A percentile compares a stretch with the other conserved stretches of the same genome.
Conservation (phyloP, 2,888 invertebrate species). For the Agrenia bidenticulata region DNA sequence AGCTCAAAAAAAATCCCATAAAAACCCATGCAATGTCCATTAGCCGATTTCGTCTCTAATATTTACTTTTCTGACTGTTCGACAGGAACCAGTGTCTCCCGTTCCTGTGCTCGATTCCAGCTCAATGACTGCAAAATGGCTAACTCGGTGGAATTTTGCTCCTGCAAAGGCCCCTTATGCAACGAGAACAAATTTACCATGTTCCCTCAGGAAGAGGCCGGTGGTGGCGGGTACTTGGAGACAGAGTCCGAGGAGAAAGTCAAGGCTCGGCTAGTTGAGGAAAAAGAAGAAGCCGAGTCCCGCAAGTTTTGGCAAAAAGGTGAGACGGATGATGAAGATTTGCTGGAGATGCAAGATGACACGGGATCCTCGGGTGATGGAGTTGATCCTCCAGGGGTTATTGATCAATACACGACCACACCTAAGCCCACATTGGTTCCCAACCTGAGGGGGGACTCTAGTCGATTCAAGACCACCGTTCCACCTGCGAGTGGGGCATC, state of each 20-base stretch:
- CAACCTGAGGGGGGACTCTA: constrained; percentile 24
- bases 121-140: constrained; percentile 44
- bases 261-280: constrained; percentile 27
- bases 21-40: too few relatives aligned
- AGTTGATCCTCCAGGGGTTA: constrained; percentile 31
- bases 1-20: too few relatives aligned
- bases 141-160: constrained; percentile 44
- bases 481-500: constrained; percentile 1
- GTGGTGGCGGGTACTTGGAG: constrained; percentile 11
- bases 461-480: constrained; percentile 55
- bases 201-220: background rate
- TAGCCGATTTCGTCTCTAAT: too few relatives aligned
- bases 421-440: constrained; percentile 33
- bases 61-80: constrained; percentile 8
- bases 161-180: constrained; percentile 40
- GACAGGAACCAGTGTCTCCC: constrained; percentile 40
- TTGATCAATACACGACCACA: constrained; percentile 28
- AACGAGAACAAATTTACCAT: constrained; percentile 27
- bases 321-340: constrained; percentile 48
- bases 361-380: constrained; percentile 21
- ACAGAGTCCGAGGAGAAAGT: constrained; percentile 34
- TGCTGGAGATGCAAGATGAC: constrained; percentile 41
- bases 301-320: constrained; percentile 35
- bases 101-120: constrained; percentile 35
- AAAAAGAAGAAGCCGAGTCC: constrained; percentile 36